phyloP scores from a whole-genome alignment of 2,888 invertebrate species.

The Apamea anceps region DNA sequence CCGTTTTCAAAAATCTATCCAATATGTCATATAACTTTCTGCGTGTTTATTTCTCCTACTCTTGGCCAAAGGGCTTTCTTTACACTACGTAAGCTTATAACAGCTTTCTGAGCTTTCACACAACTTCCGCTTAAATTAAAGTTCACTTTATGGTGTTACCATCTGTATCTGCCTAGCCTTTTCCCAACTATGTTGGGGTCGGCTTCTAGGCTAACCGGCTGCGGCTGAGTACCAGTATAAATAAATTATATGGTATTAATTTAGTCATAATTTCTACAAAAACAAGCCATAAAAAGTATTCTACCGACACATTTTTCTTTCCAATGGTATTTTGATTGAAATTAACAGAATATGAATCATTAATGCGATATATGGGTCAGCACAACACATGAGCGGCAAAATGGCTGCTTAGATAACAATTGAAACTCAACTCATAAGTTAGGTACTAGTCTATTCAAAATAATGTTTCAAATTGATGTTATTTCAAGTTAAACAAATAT shows the following conservation, averaged over 20 bases:
- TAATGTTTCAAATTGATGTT: too few relatives aligned
- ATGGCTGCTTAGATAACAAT: background rate
- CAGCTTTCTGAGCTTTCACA: constrained; percentile 27
- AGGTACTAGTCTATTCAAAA: too few relatives aligned
- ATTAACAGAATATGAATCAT: background rate
- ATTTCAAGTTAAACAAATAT: too few relatives aligned
- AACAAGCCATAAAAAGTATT: background rate
- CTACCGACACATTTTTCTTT: background rate
- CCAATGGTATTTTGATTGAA: background rate
- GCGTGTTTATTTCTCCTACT: background rate
- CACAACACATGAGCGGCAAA: too few relatives aligned
- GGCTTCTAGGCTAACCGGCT: background rate
- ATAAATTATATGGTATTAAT: background rate
- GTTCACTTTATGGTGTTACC: background rate
- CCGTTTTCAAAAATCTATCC: too few relatives aligned
- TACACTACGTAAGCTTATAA: background rate
- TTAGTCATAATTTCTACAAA: background rate
- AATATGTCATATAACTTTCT: background rate
- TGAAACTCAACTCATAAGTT: background rate
- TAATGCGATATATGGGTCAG: background rate
- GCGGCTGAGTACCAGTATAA: background rate
- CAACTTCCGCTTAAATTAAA: background rate
- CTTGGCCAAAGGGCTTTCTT: background rate
- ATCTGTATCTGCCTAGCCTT: background rate
- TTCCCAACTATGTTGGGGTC: background rate